These are phyloP conservation scores for Mixornis gularis DNA, from an alignment of 2,113 vertebrate genomes.

Conservation along the genomic window DNA sequence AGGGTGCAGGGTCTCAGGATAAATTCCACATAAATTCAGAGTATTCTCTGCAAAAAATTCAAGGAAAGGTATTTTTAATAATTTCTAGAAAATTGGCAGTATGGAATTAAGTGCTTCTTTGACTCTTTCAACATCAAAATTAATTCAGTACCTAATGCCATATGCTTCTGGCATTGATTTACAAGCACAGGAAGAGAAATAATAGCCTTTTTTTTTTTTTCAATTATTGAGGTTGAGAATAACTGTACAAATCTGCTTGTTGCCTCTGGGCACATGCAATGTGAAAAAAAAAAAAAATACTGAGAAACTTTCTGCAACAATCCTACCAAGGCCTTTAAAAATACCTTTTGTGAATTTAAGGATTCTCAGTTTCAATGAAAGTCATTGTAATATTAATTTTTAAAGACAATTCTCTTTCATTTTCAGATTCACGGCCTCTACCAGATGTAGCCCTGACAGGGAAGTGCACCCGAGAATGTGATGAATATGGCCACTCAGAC, in stretches of 20 bases:
- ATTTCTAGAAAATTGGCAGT: not conserved
- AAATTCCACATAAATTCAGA: not conserved
- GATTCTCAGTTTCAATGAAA: not conserved
- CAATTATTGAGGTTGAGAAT: not conserved
- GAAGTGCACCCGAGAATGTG: constrained; percentile 96
- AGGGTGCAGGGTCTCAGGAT: not conserved
- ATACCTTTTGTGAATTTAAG: not conserved
- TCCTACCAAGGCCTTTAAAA: constrained; percentile 20
- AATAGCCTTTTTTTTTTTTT: not conserved
- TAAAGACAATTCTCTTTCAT: constrained; percentile 38
- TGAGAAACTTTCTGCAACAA: not conserved
- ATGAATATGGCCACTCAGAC: constrained; percentile 98
- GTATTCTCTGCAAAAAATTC: not conserved
- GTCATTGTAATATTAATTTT: not conserved
- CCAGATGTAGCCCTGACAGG: constrained; percentile 99
- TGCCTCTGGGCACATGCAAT: not conserved
- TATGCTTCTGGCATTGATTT: not conserved
- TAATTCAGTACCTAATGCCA: not conserved
- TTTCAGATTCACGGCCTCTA: constrained; percentile 94
- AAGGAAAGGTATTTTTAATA: constrained; percentile 58
- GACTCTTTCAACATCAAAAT: not conserved
- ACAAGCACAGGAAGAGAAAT: not conserved
- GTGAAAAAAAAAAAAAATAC: not conserved
- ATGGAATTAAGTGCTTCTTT: not conserved
- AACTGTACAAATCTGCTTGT: not conserved